These are phyloP conservation scores for Hydrotaea diabolus DNA, from an alignment of 2,888 invertebrate genomes.

Conservation along the genomic window DNA sequence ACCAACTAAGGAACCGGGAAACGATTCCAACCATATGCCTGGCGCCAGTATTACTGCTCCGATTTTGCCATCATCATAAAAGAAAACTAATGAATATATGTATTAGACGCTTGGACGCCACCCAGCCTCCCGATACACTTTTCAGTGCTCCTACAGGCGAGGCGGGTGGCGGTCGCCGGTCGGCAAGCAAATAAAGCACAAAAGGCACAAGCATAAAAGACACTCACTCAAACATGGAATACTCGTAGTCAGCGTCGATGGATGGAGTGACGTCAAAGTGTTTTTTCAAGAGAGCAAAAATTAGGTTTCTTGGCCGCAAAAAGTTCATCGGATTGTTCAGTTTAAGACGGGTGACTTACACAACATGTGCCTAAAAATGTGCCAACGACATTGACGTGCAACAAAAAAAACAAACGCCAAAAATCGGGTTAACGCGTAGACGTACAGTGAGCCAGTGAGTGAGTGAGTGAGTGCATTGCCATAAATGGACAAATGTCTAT, in stretches of 20 bases:
- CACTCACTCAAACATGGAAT: not conserved
- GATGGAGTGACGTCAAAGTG: not conserved
- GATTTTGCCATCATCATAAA: slow-evolving; percentile 60
- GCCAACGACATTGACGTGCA: not conserved
- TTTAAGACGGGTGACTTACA: slow-evolving; percentile 53
- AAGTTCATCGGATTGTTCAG: slow-evolving; percentile 49
- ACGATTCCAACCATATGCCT: slow-evolving; percentile 57
- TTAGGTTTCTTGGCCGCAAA: slow-evolving; percentile 58
- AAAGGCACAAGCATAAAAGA: slow-evolving; percentile 42
- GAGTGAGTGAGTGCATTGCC: not conserved
- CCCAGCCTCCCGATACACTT: slow-evolving; percentile 4
- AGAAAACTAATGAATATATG: slow-evolving; percentile 62
- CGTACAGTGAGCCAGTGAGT: too few relatives aligned
- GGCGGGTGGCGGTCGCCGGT: not conserved
- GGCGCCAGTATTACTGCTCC: slow-evolving; percentile 61
- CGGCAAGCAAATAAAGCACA: slow-evolving; percentile 10
- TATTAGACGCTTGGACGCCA: slow-evolving; percentile 62
- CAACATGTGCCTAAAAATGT: slow-evolving; percentile 31
- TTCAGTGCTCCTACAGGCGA: slow-evolving; percentile 51
- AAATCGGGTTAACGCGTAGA: slow-evolving; percentile 6
- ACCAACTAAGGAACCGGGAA: not conserved
- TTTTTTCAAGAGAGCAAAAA: slow-evolving; percentile 11
- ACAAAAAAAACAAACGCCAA: not conserved
- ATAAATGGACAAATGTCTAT: slow-evolving; percentile 41
- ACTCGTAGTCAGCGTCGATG: not conserved